Base-by-base conservation (phyloP, 2,797 vertebrate genomes). In the Alosa sapidissima region DNA sequence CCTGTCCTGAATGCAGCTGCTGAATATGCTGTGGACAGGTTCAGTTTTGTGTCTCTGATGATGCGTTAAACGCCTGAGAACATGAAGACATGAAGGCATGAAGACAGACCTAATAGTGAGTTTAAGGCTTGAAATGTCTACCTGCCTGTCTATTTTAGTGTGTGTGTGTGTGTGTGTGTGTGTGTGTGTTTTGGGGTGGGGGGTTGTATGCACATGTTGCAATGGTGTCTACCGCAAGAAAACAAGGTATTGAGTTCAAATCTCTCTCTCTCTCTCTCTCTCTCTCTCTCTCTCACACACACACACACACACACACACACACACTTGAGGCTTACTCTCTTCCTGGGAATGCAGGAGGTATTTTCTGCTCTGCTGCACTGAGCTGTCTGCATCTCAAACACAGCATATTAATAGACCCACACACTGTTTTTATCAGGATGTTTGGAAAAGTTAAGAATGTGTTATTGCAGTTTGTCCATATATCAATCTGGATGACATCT, bases 371-470 rank as follows among this genome's bases (percentile, higher is more conserved):
- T 47, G 72, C 36, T 72, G 28, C 28, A 16, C 28, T 14, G 65
- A 41, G 28, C 41, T 47, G 72, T 75, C 68, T 75, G 68, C 14
- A 14, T 47, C 36, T 47, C 72, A 47, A 45, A 21, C 72, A 47
- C 72, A 78, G 72, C 72, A 78, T 36, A 78, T 47, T 78, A 47
- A 47, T 78, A 78, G 72, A 47, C 16, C 14, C 41, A 9, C 72
- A 78, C 72, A 47, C 72, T 47, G 72, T 45, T 78, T 78, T 78
- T 78, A 78, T 78, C 72, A 45, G 72, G 28, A 47, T 45, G 72
- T 47, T 78, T 78, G 72, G 41, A 78, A 75, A 75, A 47, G 41
- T 78, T 45, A 78, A 78, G 72, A 78, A 78, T 78, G 72, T 78
- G 72, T 47, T 78, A 78, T 47, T 78, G 72, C 72, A 78, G 16